These are phyloP conservation scores for Muraenolepis orangiensis DNA, from an alignment of 2,797 vertebrate species.

Conservation along the genomic window DNA sequence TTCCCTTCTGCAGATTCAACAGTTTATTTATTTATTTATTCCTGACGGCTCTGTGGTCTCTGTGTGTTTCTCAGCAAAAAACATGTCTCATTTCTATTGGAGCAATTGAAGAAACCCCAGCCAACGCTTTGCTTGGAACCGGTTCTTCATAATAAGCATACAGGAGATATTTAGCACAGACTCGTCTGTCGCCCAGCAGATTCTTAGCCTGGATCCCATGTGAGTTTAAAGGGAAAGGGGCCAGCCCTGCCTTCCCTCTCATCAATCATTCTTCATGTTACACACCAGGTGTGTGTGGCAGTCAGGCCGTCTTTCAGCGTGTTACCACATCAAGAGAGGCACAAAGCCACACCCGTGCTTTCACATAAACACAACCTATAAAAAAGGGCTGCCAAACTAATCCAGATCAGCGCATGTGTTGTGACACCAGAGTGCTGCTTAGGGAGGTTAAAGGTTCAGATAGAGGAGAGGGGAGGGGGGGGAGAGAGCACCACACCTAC, in stretches of 20 bases:
- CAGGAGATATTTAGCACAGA: background rate
- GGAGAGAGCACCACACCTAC: constrained; percentile 60
- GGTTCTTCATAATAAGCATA: background rate
- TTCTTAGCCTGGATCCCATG: background rate
- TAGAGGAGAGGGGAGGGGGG: background rate
- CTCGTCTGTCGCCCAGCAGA: background rate
- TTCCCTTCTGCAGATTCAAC: background rate
- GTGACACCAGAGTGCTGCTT: background rate
- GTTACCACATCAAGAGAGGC: background rate
- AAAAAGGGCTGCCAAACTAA: no score
- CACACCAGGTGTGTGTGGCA: background rate
- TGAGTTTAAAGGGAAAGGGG: background rate
- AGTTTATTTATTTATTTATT: background rate
- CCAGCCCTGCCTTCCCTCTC: background rate
- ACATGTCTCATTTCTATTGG: background rate
- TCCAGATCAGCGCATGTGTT: background rate
- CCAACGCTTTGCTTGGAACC: background rate
- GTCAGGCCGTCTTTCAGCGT: background rate
- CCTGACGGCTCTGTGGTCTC: background rate
- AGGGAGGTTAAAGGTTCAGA: background rate
- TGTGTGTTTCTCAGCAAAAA: background rate
- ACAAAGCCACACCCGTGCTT: background rate
- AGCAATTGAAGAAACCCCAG: background rate
- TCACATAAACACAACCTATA: no score
- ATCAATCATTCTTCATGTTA: background rate